A percentile compares a stretch with the other conserved stretches of the same genome.
Evolutionary conservation across 1,140 invertebrate species (phyloP).

Genomic region (Cardiocondyla obscurior): DNA sequence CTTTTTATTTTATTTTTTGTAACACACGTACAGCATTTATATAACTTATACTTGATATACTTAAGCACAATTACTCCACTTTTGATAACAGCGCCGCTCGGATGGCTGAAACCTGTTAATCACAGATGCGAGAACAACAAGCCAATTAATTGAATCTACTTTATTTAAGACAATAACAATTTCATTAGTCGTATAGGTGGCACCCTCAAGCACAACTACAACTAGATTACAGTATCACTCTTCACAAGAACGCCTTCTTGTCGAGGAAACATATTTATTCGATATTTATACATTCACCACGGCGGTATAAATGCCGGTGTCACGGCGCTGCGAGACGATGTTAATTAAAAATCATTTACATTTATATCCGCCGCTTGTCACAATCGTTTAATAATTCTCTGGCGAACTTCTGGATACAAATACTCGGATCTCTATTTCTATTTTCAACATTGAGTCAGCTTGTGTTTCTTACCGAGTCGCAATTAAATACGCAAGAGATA

Average conservation of each 20-base stretch:
- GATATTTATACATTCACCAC: background rate
- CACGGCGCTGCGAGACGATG: background rate
- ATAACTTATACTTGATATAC: constrained; percentile 39
- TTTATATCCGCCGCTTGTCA: background rate
- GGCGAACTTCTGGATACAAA: background rate
- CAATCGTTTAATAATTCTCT: background rate
- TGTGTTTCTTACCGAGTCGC: background rate
- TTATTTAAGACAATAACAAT: constrained; percentile 51
- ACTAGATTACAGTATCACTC: constrained; percentile 42
- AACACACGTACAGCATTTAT: constrained; percentile 24
- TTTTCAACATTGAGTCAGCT: background rate
- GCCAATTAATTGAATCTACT: constrained; percentile 9
- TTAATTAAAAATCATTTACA: constrained; percentile 9
- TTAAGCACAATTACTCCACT: constrained; percentile 12
- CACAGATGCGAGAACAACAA: constrained; percentile 24
- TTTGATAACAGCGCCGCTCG: constrained; percentile 36
- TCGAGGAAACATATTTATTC: background rate
- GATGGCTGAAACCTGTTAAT: constrained; percentile 27
- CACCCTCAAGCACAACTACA: constrained; percentile 49
- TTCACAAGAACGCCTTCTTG: constrained; percentile 16
- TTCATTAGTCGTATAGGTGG: constrained; percentile 45
- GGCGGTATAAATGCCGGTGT: background rate
- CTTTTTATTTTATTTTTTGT: too few species aligned
- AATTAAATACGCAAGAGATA: background rate
- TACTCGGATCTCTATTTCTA: background rate